Conservation (phyloP, 2,113 vertebrate species). For the Lophura nycthemera region DNA sequence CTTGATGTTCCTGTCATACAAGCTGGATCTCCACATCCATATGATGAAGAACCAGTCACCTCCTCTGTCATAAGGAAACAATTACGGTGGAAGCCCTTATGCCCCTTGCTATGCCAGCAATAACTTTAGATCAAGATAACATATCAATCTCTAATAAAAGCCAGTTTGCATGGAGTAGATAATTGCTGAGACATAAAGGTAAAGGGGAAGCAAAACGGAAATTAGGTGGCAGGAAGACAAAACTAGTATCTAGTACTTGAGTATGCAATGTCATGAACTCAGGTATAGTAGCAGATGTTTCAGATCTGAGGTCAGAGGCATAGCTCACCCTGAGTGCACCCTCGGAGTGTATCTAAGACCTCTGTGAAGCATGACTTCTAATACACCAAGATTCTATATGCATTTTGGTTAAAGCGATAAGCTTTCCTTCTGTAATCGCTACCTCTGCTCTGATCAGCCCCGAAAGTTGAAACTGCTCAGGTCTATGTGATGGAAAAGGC, state of each 20-base stretch:
- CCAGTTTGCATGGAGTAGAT: conserved; percentile 31
- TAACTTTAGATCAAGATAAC: conserved; percentile 39
- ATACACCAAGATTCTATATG: not conserved
- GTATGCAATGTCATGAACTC: not conserved
- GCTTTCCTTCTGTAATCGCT: not conserved
- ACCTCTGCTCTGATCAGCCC: not conserved
- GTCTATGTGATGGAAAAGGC: not conserved
- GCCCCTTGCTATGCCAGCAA: not conserved
- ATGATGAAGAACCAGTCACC: not conserved
- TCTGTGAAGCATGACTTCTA: not conserved
- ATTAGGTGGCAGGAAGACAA: conserved; percentile 4
- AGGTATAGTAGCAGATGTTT: not conserved
- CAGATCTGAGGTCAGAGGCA: not conserved
- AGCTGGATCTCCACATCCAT: not conserved
- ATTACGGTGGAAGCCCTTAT: not conserved
- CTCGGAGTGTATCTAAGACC: not conserved
- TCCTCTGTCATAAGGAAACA: conserved; percentile 7
- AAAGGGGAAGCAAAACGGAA: conserved; percentile 25
- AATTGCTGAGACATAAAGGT: not conserved
- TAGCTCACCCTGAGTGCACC: not conserved
- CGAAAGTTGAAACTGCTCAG: not conserved
- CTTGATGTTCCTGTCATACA: not conserved
- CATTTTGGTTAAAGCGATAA: not conserved
- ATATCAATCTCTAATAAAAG: not conserved
- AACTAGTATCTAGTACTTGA: not conserved